A percentile compares a stretch with the other conserved stretches of the same genome.
Conservation (phyloP, 2,888 invertebrate species). For the Amphipyra tragopoginis region DNA sequence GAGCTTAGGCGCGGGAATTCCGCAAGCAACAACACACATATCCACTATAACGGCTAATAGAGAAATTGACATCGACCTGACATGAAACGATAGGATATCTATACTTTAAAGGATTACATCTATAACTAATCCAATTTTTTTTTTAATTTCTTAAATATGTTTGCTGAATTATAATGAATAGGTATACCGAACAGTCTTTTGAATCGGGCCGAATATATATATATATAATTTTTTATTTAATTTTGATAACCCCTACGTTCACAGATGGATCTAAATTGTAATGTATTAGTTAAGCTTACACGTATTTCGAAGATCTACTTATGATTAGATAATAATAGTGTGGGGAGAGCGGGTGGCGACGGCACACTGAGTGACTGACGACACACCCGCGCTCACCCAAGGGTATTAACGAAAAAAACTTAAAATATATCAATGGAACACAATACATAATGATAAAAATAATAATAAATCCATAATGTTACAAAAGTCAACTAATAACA, state of each 20-base stretch:
- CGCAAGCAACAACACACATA: constrained; percentile 72
- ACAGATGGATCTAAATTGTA: constrained; percentile 83
- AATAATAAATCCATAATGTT: constrained; percentile 72
- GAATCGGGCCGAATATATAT: constrained; percentile 91
- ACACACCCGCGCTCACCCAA: constrained; percentile 38
- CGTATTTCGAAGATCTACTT: constrained; percentile 71
- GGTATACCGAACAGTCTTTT: constrained; percentile 93
- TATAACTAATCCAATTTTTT: constrained; percentile 75
- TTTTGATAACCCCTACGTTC: constrained; percentile 86
- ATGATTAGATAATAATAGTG: constrained; percentile 66
- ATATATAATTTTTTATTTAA: constrained; percentile 67
- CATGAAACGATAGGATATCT: constrained; percentile 72
- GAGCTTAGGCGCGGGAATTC: constrained; percentile 48
- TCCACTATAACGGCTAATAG: constrained; percentile 74
- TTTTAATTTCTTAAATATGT: constrained; percentile 77
- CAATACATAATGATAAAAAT: constrained; percentile 61
- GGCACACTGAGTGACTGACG: constrained; percentile 39
- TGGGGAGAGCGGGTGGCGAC: constrained; percentile 41
- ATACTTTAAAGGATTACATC: constrained; percentile 74
- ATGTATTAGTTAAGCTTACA: constrained; percentile 79
- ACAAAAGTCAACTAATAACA: constrained; percentile 87
- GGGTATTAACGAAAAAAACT: constrained; percentile 58
- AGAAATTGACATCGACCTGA: constrained; percentile 81
- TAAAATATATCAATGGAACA: constrained; percentile 68
- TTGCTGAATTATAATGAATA: constrained; percentile 86